A percentile compares a stretch with the other conserved stretches of the same genome.
Evolutionary conservation across 2,113 vertebrate species (phyloP).

Genomic region (Oncorhynchus kisutch): DNA sequence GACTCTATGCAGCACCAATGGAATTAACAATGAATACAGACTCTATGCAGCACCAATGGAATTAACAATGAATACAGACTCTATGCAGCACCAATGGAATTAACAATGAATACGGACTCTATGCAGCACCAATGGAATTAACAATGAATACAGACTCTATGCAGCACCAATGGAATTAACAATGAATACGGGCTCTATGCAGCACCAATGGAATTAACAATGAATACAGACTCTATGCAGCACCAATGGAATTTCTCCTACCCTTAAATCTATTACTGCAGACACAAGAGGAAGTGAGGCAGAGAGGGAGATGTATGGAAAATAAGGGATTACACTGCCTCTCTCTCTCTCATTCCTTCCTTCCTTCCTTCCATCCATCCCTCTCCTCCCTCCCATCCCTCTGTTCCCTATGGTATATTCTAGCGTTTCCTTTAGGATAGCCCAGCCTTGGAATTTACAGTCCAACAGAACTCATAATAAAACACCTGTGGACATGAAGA

Average conservation of each 20-base stretch:
- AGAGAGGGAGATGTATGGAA: neutral
- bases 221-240: no score
- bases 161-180: no score
- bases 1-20: no score
- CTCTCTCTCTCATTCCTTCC: constrained; percentile 18
- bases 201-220: no score
- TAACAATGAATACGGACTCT: no score
- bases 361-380: constrained; percentile 33
- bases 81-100: no score
- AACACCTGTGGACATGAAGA: constrained; percentile 75
- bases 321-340: constrained; percentile 3
- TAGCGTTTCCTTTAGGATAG: constrained; percentile 52
- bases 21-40: no score
- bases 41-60: no score
- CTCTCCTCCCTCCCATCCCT: constrained; percentile 8
- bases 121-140: no score
- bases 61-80: no score
- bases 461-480: constrained; percentile 70
- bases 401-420: constrained; percentile 7
- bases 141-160: no score
- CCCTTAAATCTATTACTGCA: constrained; percentile 20
- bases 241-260: neutral
- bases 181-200: no score
- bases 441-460: constrained; percentile 68
- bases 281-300: neutral